Conservation (phyloP, 2,113 vertebrate genomes). For the Toxostoma redivivum region DNA sequence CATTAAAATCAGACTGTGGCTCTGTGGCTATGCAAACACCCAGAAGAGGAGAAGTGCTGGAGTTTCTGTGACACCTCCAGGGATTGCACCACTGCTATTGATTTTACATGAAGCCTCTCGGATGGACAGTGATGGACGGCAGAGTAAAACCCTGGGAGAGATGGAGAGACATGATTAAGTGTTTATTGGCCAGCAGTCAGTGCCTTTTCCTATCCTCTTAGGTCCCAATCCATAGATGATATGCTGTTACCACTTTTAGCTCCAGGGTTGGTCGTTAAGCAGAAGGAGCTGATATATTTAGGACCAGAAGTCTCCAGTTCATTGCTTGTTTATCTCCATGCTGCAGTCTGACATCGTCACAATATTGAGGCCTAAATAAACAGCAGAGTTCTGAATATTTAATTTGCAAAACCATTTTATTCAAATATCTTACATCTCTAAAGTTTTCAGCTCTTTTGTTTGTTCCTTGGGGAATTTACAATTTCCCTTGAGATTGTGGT, state of each 20-base stretch:
- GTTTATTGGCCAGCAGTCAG: conserved; percentile 43
- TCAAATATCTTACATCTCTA: not conserved
- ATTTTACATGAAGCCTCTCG: conserved; percentile 7
- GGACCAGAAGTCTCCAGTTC: conserved; percentile 35
- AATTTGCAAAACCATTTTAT: not conserved
- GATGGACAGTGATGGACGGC: conserved; percentile 7
- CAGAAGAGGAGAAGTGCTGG: not conserved
- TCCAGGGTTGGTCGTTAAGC: conserved; percentile 38
- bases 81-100: not conserved
- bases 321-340: not conserved
- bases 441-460: not conserved
- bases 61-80: not conserved
- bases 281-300: conserved; percentile 38
- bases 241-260: conserved; percentile 25
- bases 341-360: not conserved
- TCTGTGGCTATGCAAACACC: not conserved
- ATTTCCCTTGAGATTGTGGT: not conserved
- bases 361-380: not conserved
- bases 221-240: conserved; percentile 34
- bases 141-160: conserved; percentile 24
- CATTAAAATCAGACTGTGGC: not conserved
- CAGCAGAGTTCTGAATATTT: not conserved
- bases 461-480: not conserved
- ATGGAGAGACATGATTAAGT: conserved; percentile 44
- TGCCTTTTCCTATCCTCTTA: conserved; percentile 29